Percentiles rank a stretch among this genome's conserved stretches.
phyloP scores from a whole-genome alignment of 1,140 invertebrate genomes.

The Halesus radiatus region DNA sequence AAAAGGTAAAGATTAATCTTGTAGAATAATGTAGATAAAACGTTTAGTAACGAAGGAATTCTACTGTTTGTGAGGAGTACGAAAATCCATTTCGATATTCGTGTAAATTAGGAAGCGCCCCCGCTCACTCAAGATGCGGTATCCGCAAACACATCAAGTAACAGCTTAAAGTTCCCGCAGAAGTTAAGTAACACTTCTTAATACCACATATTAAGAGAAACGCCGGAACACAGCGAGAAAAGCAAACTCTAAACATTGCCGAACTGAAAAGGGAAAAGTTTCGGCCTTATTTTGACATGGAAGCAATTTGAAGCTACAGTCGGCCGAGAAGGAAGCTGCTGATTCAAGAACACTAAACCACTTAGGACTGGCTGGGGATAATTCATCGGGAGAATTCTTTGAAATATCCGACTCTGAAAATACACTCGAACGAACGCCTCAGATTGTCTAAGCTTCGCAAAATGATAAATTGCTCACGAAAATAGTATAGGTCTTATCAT shows the following conservation, averaged over 20 bases:
- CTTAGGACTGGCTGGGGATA: neutral
- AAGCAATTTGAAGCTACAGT: neutral
- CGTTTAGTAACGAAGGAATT: too few relatives aligned
- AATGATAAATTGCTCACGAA: too few relatives aligned
- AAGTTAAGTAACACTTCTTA: slow-evolving; percentile 13
- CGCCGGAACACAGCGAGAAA: slow-evolving; percentile 10
- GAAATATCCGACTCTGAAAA: too few relatives aligned
- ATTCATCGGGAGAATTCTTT: too few relatives aligned
- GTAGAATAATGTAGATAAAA: too few relatives aligned
- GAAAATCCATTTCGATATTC: slow-evolving; percentile 1
- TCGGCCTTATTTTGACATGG: slow-evolving; percentile 18
- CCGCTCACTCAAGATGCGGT: neutral
- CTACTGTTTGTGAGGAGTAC: neutral
- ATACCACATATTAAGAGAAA: slow-evolving; percentile 28
- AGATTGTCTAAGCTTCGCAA: too few relatives aligned
- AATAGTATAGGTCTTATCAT: too few relatives aligned
- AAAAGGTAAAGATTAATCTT: too few relatives aligned
- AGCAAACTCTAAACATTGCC: slow-evolving; percentile 21
- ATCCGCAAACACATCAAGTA: slow-evolving; percentile 24
- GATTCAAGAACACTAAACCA: neutral
- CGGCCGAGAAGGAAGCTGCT: neutral
- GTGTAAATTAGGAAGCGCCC: neutral
- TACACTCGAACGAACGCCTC: too few relatives aligned
- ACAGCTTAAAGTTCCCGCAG: slow-evolving; percentile 10
- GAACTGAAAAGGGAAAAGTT: slow-evolving; percentile 28